These are phyloP conservation scores for Magallana angulata DNA, from an alignment of 1,140 invertebrate genomes.

Conservation along the genomic window DNA sequence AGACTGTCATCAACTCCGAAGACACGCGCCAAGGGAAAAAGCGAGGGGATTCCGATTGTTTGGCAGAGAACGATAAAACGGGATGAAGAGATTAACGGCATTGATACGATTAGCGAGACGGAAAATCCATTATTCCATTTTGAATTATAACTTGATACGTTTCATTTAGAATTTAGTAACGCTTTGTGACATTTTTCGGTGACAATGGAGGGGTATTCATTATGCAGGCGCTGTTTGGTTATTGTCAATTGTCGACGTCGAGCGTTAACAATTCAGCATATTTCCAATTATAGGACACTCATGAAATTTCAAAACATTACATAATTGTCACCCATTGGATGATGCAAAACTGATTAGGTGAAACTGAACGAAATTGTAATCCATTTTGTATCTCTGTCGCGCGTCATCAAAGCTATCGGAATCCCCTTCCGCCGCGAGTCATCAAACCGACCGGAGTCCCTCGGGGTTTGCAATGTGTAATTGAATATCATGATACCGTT, in stretches of 20 bases:
- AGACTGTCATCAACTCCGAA: not conserved
- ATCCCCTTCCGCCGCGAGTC: not conserved
- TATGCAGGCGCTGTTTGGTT: conserved; percentile 14
- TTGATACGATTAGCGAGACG: not conserved
- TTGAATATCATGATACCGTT: conserved; percentile 5
- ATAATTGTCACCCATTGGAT: conserved; percentile 17
- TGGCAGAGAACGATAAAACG: not conserved
- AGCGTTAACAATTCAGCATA: not conserved
- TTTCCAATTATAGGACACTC: not conserved
- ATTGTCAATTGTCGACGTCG: not conserved
- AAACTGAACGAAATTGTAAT: conserved; percentile 24
- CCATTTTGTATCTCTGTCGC: not conserved
- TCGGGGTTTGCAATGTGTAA: not conserved
- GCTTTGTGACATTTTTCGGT: not conserved
- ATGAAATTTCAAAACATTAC: conserved; percentile 27
- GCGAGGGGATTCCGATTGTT: not conserved
- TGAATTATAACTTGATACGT: not conserved
- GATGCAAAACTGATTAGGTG: conserved; percentile 19
- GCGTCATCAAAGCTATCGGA: conserved; percentile 26
- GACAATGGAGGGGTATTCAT: conserved; percentile 9
- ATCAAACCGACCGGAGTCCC: not conserved
- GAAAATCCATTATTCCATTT: conserved; percentile 29
- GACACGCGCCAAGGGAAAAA: conserved; percentile 10
- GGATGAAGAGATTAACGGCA: conserved; percentile 11
- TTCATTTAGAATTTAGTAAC: not conserved